phyloP scores from a whole-genome alignment of 1,140 invertebrate genomes.

The Eurosta solidaginis region DNA sequence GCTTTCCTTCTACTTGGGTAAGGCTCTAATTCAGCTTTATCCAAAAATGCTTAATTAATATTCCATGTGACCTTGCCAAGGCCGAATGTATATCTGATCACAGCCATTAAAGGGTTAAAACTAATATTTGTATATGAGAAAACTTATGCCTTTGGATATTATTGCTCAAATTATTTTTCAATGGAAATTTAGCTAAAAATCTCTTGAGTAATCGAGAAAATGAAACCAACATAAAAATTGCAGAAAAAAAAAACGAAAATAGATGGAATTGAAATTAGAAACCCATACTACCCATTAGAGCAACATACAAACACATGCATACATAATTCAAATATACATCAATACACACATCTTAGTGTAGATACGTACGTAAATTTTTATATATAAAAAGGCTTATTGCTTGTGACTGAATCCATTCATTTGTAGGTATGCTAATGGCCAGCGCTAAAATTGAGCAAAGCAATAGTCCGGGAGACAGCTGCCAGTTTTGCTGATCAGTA shows the following conservation, averaged over 20 bases:
- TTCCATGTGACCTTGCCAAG: background rate
- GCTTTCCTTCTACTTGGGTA: no score
- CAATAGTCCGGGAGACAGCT: no score
- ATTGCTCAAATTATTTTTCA: conserved; percentile 7
- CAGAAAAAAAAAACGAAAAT: background rate
- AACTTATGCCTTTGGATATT: background rate
- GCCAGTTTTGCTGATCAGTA: no score
- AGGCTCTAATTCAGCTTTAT: no score
- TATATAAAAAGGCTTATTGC: background rate
- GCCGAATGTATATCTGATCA: background rate
- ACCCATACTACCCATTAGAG: background rate
- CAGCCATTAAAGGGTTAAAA: background rate
- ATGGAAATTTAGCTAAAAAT: background rate
- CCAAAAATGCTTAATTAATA: no score
- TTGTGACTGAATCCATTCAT: conserved; percentile 2
- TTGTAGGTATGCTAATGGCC: background rate
- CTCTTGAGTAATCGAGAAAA: conserved; percentile 8
- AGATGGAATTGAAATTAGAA: conserved; percentile 9
- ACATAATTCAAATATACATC: background rate
- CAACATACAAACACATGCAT: background rate
- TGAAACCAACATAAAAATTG: background rate
- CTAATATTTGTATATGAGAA: background rate
- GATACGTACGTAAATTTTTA: background rate
- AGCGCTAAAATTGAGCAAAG: background rate
- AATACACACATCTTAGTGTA: background rate